Evolutionary conservation across 2,113 vertebrate genomes (phyloP), one percentile per base, ranked within the genome.

Genomic region (Callorhinus ursinus): DNA sequence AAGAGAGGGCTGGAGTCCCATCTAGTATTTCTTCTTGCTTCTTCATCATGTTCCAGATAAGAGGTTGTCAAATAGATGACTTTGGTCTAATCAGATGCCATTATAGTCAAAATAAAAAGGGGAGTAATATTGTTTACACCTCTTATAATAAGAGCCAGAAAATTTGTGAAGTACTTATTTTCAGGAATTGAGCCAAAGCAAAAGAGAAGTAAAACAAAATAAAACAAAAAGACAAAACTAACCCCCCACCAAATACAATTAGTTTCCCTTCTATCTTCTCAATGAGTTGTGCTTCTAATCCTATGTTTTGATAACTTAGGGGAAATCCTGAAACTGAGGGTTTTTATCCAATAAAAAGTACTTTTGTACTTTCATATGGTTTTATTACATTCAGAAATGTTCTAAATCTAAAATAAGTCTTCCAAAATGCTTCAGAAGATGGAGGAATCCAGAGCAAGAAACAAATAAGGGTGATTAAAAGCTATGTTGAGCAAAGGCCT

Each of bases 351-450:
- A 24, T 67, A 91, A 55, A 92, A 92, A 71, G 49, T 57, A 33
- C 28, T 82, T 71, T 33, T 33, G 21, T 90, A 65, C 59, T 63
- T 79, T 28, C 19, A 24, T 71, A 19, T 71, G 51, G 28, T 57
- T 82, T 71, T 71, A 55, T 71, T 57, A 57, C 26, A 65, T 51
- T 39, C 7, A 36, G 55, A 65, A 85, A 61, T 93, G 77, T 55
- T 81, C 59, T 81, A 67, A 76, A 51, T 93, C 46, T 93, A 76
- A 85, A 93, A 76, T 63, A 63, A 85, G 85, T 76, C 67, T 74
- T 76, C 42, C 8, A 76, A 57, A 63, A 76, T 85, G 31, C 22
- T 93, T 85, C 46, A 93, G 71, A 76, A 76, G 55, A 76, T 85
- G 57, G 36, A 93, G 42, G 33, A 93, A 85, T 63, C 42, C 55